These are phyloP conservation scores for Procambarus clarkii DNA, from an alignment of 1,140 invertebrate species.

Conservation along the genomic window DNA sequence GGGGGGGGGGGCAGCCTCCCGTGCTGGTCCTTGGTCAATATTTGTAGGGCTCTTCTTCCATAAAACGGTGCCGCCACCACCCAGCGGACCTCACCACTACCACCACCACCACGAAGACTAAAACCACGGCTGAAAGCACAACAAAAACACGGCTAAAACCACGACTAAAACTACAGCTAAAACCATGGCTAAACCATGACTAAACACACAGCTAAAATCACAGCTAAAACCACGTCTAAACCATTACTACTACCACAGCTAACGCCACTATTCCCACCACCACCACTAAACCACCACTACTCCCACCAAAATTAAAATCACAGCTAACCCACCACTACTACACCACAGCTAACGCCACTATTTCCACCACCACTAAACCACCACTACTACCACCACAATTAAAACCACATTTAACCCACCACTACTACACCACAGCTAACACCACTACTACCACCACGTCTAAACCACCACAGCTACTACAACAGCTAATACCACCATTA, in stretches of 20 bases:
- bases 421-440: too few relatives aligned
- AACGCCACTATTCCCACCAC: background rate
- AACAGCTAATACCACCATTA: too few relatives aligned
- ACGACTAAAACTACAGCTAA: background rate
- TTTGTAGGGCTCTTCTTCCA: background rate
- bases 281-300: too few relatives aligned
- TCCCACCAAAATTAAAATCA: too few relatives aligned
- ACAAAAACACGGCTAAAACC: background rate
- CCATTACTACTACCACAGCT: background rate
- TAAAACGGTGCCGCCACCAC: background rate
- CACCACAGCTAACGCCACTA: too few relatives aligned
- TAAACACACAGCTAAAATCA: too few relatives aligned
- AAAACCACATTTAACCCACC: too few relatives aligned
- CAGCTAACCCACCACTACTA: too few relatives aligned
- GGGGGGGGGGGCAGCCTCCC: background rate
- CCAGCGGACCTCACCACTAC: background rate
- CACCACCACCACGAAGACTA: background rate
- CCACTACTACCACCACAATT: too few relatives aligned
- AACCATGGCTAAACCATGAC: background rate
- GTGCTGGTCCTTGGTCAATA: constrained; percentile 36
- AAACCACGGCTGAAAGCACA: background rate
- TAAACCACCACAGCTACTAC: background rate
- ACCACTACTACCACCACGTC: too few relatives aligned
- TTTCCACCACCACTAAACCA: too few relatives aligned
- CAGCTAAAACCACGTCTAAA: too few relatives aligned